Evolutionary conservation across 2,888 invertebrate genomes (phyloP), one percentile per base, ranked within the genome.

Genomic region (Drosophila affinis): DNA sequence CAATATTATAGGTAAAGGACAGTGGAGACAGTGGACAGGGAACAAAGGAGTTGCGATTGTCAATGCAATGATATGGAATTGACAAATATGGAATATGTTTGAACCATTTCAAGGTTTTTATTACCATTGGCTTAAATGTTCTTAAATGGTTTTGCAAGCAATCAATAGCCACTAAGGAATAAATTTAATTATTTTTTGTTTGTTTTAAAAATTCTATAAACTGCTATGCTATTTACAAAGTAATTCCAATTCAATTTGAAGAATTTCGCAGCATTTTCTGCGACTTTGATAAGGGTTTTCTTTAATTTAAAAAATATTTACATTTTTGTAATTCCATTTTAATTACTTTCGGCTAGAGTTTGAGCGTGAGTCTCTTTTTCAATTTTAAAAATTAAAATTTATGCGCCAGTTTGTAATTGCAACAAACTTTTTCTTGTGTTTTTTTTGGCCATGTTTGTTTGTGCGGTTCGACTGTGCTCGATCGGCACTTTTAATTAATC

Each of bases 401-500:
- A 74, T 80, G 59, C 65, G 44, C 62, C 73, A 67, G 70, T 67
- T 68, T 63, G 68, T 48, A 54, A 67, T 67, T 67, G 78, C 68
- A 62, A 56, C 21, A 55, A 57, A 45, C 46, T 49, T 57, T 46
- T 53, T 67, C 62, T 57, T 34, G 39, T 12, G 57, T 72, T 53
- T 52, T 32, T 24, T 24, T 24, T 21, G 3, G 21, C 24, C 12
- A 34, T 34, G n/a, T 27, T 18, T 61, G 2, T 17, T 53, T 71
- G 73, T 57, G 53, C 14, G 39, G 57, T 39, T 60, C 29, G 60
- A 32, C 9, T 44, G 56, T 27, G 17, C 55, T 52, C 59, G 27
- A 62, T 55, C 58, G 73, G 67, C 56, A 69, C 68, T 70, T 80
- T 88, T 85, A 85, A 85, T 85, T 86, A 85, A 88, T 83, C 77